Evolutionary conservation across 2,888 invertebrate species (phyloP).

Genomic region (Portevinia maculata): DNA sequence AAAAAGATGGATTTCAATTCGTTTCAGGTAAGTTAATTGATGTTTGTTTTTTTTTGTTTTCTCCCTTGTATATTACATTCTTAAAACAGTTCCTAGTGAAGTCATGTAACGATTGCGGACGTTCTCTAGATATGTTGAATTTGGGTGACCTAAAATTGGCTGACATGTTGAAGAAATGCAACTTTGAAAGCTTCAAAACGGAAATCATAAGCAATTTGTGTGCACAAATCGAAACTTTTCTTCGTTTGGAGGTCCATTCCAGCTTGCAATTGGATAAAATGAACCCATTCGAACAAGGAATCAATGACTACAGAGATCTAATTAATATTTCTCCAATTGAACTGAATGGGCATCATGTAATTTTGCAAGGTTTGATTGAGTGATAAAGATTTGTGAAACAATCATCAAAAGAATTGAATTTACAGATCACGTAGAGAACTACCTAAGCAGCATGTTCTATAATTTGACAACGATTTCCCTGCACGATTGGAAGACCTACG

Average conservation of each 20-base stretch:
- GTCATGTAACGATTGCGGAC: constrained; percentile 83
- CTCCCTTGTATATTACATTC: constrained; percentile 21
- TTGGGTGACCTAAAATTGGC: constrained; percentile 77
- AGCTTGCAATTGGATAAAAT: constrained; percentile 91
- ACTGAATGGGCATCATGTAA: constrained; percentile 85
- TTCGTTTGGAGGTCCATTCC: constrained; percentile 95
- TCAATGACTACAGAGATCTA: constrained; percentile 86
- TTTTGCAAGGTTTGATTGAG: constrained; percentile 84
- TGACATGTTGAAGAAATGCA: constrained; percentile 78
- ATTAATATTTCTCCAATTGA: constrained; percentile 85
- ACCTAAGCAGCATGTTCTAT: constrained; percentile 97
- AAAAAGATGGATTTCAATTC: constrained; percentile 85
- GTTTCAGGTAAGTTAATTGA: constrained; percentile 76
- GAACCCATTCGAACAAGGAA: constrained; percentile 87
- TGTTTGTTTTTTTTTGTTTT: background rate
- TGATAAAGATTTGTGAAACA: background rate
- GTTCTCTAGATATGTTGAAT: constrained; percentile 71
- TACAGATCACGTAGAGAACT: constrained; percentile 89
- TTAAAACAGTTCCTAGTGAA: constrained; percentile 83
- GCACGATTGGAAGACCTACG: constrained; percentile 98
- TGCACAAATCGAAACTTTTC: constrained; percentile 94
- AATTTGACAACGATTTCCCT: constrained; percentile 98
- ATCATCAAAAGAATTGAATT: constrained; percentile 48
- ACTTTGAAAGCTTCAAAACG: constrained; percentile 82
- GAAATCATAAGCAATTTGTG: constrained; percentile 89